Conservation (phyloP, 2,888 invertebrate species). For the Drosophila quasianomalipes region DNA sequence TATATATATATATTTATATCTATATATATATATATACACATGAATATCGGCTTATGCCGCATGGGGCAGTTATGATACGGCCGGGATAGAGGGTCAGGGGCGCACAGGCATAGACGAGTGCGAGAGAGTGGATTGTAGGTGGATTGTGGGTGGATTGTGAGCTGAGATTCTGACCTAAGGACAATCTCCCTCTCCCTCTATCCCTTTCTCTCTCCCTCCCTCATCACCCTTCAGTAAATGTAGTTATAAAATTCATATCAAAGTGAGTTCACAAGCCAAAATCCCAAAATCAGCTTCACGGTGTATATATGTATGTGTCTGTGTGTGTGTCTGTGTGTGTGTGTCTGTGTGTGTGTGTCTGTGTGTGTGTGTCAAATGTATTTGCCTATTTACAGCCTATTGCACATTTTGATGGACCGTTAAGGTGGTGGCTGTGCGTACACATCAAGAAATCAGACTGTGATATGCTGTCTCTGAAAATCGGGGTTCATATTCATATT, state of each 20-base stretch:
- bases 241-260: slow-evolving; percentile 72
- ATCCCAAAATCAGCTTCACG: slow-evolving; percentile 68
- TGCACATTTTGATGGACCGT: slow-evolving; percentile 72
- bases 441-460: neutral
- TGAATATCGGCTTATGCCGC: slow-evolving; percentile 62
- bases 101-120: neutral
- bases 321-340: neutral
- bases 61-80: slow-evolving; percentile 31
- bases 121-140: neutral
- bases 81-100: slow-evolving; percentile 7
- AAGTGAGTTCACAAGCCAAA: slow-evolving; percentile 62
- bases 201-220: neutral
- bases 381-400: slow-evolving; percentile 81
- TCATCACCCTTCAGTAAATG: slow-evolving; percentile 41
- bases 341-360: slow-evolving; percentile 10
- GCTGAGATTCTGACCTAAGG: slow-evolving; percentile 3
- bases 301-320: slow-evolving; percentile 6
- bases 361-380: slow-evolving; percentile 58
- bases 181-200: neutral
- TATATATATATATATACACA: slow-evolving; percentile 11
- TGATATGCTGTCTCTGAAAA: neutral
- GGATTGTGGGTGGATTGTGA: neutral
- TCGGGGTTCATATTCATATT: no score
- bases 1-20: neutral
- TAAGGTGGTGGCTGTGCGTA: slow-evolving; percentile 8